Conservation (phyloP, 1,140 invertebrate species). For the Sitobion miscanthi region DNA sequence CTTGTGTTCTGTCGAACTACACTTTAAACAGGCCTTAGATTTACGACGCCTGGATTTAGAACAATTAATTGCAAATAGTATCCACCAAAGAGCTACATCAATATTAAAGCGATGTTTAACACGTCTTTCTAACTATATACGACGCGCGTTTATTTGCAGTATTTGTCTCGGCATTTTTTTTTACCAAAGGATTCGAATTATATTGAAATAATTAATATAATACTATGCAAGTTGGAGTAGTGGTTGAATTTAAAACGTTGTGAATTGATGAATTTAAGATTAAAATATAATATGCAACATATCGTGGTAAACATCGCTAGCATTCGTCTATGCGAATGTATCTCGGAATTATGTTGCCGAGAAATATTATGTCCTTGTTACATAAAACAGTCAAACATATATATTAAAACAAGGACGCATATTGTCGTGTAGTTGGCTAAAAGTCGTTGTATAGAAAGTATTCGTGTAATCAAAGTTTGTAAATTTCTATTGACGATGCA, state of each 20-base stretch:
- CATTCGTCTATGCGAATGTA: background rate
- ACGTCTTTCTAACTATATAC: background rate
- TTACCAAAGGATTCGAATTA: background rate
- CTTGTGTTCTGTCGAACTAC: background rate
- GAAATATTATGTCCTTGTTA: background rate
- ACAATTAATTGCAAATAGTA: background rate
- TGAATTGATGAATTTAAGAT: background rate
- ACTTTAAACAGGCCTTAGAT: background rate
- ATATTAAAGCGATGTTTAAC: background rate
- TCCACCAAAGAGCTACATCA: background rate
- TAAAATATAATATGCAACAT: background rate
- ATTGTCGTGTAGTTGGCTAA: background rate
- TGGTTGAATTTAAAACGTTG: background rate
- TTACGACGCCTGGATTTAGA: background rate
- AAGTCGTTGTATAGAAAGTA: background rate
- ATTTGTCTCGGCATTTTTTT: background rate
- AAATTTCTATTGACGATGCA: background rate
- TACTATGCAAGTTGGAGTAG: background rate
- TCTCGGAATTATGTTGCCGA: background rate
- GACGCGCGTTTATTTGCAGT: background rate
- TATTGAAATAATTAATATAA: background rate
- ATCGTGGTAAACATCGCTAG: background rate
- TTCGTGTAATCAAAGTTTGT: background rate
- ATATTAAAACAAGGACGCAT: background rate
- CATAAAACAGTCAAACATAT: background rate